Percentiles rank a stretch among this genome's conserved stretches.
These are phyloP conservation scores for Holothuria glaberrima DNA, from an alignment of 35 echinoderm and acorn worm genomes.

Conservation along the genomic window DNA sequence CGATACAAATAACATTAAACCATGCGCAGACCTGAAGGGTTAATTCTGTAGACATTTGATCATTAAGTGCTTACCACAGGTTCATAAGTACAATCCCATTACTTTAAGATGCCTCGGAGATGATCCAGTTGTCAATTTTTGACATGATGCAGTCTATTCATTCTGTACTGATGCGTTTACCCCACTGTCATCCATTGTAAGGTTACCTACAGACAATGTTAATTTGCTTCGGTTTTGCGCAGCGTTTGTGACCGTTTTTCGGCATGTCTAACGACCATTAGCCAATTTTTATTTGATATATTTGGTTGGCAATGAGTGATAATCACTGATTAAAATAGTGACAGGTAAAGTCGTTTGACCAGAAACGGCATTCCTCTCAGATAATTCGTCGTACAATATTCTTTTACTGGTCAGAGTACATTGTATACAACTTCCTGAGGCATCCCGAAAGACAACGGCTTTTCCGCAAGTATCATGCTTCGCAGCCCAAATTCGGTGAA, in stretches of 20 bases:
- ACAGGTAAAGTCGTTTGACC: constrained; percentile 18
- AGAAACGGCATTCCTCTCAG: background rate
- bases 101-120: no score
- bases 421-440: constrained; percentile 40
- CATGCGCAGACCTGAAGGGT: no score
- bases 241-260: constrained; percentile 31
- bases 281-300: constrained; percentile 26
- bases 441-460: constrained; percentile 48
- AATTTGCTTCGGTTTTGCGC: constrained; percentile 21
- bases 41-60: no score
- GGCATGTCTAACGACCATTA: constrained; percentile 3
- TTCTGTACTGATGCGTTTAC: no score
- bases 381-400: constrained; percentile 47
- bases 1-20: no score
- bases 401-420: constrained; percentile 26
- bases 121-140: no score
- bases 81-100: no score
- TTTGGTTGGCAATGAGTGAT: constrained; percentile 22
- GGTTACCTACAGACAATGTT: constrained; percentile 46
- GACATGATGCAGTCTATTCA: no score
- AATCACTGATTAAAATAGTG: constrained; percentile 23
- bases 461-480: constrained; percentile 41
- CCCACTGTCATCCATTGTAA: no score
- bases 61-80: no score
- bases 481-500: constrained; percentile 46